phyloP scores from a whole-genome alignment of 2,797 vertebrate species.

The Rhodeus uyekii region DNA sequence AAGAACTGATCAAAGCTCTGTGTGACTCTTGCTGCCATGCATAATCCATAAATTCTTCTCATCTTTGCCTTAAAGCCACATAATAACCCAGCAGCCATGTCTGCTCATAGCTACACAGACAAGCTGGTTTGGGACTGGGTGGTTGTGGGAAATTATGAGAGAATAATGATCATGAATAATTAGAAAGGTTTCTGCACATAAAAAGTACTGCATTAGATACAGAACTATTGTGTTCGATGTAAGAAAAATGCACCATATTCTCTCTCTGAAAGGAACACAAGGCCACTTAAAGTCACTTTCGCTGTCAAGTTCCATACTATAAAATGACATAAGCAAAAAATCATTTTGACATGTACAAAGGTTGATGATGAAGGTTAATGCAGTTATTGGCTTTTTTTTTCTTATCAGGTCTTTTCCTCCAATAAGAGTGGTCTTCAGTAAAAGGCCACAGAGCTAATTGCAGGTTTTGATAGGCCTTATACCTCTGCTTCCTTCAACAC shows the following conservation, averaged over 20 bases:
- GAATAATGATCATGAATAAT: conserved; percentile 44
- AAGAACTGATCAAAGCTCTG: conserved; percentile 9
- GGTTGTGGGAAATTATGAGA: conserved; percentile 20
- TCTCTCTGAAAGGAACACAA: not conserved
- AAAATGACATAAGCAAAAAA: conserved; percentile 25
- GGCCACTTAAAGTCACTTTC: not conserved
- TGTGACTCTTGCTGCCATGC: not conserved
- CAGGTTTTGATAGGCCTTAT: conserved; percentile 37
- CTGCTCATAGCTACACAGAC: conserved; percentile 10
- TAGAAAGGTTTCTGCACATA: not conserved
- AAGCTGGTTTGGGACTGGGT: not conserved
- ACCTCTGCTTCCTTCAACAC: conserved; percentile 35
- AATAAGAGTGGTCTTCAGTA: conserved; percentile 18
- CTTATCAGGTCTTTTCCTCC: conserved; percentile 24
- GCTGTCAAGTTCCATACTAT: not conserved
- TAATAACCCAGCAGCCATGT: conserved; percentile 37
- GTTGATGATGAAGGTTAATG: conserved; percentile 32
- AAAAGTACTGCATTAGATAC: not conserved
- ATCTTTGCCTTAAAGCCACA: conserved; percentile 11
- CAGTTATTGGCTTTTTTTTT: conserved; percentile 26
- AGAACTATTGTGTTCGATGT: not conserved
- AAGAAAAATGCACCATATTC: not conserved
- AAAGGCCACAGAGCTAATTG: conserved; percentile 58
- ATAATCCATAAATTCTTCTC: conserved; percentile 36
- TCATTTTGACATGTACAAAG: conserved; percentile 29